phyloP scores from a whole-genome alignment of 2,888 invertebrate genomes.

The Nematopogon swammerdamellus region DNA sequence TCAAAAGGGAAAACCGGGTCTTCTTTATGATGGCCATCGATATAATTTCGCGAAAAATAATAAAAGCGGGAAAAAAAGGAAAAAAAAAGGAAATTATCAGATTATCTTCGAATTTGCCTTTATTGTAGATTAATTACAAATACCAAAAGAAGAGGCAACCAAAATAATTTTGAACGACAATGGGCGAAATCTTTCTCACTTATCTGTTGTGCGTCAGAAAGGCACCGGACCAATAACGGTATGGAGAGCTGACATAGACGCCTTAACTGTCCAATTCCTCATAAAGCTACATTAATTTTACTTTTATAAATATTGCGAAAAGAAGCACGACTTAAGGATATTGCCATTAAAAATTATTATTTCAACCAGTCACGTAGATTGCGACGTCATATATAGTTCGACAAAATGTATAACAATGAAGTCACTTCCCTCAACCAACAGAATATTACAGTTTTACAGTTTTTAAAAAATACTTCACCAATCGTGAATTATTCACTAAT shows the following conservation, averaged over 20 bases:
- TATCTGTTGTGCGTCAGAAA: conserved; percentile 2
- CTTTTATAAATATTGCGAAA: conserved; percentile 2
- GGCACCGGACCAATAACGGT: conserved; percentile 1
- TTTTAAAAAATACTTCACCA: too few relatives aligned
- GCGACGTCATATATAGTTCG: conserved; percentile 3
- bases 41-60: too few relatives aligned
- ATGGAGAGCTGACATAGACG: conserved; percentile 3
- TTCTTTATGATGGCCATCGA: too few relatives aligned
- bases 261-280: conserved; percentile 1
- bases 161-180: conserved; percentile 3
- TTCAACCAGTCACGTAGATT: conserved; percentile 2
- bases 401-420: conserved; percentile 2
- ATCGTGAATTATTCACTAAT: too few relatives aligned
- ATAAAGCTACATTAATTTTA: conserved; percentile 2
- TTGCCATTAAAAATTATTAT: conserved; percentile 1
- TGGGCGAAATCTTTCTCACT: conserved; percentile 1
- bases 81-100: too few relatives aligned
- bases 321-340: conserved; percentile 1
- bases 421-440: not conserved
- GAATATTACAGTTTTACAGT: too few relatives aligned
- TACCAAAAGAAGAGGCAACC: too few relatives aligned
- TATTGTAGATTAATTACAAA: too few relatives aligned
- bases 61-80: too few relatives aligned
- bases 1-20: too few relatives aligned
- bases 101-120: too few relatives aligned